Evolutionary conservation across 2,888 invertebrate species (phyloP).

Genomic region (Zygogramma bicolorata): DNA sequence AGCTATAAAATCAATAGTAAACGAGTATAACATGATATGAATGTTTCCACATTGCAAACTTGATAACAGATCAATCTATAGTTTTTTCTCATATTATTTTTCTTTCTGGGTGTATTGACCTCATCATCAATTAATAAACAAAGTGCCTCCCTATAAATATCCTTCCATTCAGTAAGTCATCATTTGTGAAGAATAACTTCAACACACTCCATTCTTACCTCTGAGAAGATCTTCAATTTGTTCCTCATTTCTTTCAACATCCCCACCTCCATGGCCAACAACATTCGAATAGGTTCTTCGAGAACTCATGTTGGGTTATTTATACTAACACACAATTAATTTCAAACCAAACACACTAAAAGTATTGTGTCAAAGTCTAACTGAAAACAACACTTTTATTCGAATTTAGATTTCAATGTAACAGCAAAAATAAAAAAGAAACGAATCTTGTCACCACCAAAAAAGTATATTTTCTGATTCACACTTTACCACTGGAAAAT

Average conservation of each 20-base stretch:
- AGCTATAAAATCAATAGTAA: too few species aligned
- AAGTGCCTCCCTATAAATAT: too few species aligned
- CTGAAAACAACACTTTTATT: slow-evolving; percentile 16
- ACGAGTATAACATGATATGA: too few species aligned
- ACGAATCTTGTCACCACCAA: slow-evolving; percentile 4
- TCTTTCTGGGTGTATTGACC: too few species aligned
- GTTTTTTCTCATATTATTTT: too few species aligned
- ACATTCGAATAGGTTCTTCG: slow-evolving; percentile 35
- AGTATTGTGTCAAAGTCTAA: slow-evolving; percentile 1
- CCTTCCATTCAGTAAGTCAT: not conserved
- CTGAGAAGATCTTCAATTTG: slow-evolving; percentile 58
- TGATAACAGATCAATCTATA: too few species aligned
- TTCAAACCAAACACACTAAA: slow-evolving; percentile 4
- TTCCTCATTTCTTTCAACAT: slow-evolving; percentile 31
- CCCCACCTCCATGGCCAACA: slow-evolving; percentile 21
- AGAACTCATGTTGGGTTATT: slow-evolving; percentile 35
- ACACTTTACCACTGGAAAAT: slow-evolving; percentile 12
- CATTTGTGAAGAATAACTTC: not conserved
- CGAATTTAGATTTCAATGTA: not conserved
- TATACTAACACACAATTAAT: slow-evolving; percentile 21
- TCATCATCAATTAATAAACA: too few species aligned
- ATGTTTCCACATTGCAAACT: too few species aligned
- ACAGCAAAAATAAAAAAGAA: not conserved
- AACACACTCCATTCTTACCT: slow-evolving; percentile 55
- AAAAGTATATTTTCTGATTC: not conserved